Evolutionary conservation across 2,888 invertebrate genomes (phyloP), one percentile per base, ranked within the genome.

Genomic region (Watsonalla cultraria): DNA sequence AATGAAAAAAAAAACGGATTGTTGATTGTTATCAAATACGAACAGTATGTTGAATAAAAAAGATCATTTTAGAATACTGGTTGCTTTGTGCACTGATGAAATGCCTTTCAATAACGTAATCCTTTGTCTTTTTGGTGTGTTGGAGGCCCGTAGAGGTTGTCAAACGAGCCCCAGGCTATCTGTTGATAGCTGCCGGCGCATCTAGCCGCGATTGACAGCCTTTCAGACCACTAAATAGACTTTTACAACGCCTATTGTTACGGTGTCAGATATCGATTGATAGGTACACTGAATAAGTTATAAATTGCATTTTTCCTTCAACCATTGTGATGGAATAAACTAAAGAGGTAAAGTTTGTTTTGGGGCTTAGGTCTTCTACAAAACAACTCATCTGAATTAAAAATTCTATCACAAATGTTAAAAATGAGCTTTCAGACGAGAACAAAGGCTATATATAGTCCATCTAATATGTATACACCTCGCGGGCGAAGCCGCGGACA

Each of bases 181-280:
- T 72, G 76, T 80, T 78, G 78, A 76, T 76, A 72, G 72, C 78
- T 76, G 76, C 80, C 77, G 63, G 65, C 65, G 66, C 66, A 70
- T 72, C 68, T 70, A 70, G 64, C 57, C 61, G 57, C 70, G 76
- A 78, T 78, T 75, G 80, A 82, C 80, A 66, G 72, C 60, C 61
- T 71, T 76, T 69, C 66, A 71, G 64, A 63, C 63, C 59, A 62
- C 68, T 72, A 70, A 73, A 79, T 72, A 72, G 65, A 78, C 72
- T 79, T 80, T 77, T 72, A 74, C 68, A 70, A 63, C 60, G 59
- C 58, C 57, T 64, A 59, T 69, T 68, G 60, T 62, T 58, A 33
- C 37, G 56, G 47, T 15, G 5, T 49, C 55, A 54, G 52, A 60
- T 59, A 61, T 60, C 57, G 35, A 13, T 9, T 24, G 37, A 5